These are phyloP conservation scores for Tauraco hartlaubi DNA, from an alignment of 2,797 vertebrate genomes.

Conservation along the genomic window DNA sequence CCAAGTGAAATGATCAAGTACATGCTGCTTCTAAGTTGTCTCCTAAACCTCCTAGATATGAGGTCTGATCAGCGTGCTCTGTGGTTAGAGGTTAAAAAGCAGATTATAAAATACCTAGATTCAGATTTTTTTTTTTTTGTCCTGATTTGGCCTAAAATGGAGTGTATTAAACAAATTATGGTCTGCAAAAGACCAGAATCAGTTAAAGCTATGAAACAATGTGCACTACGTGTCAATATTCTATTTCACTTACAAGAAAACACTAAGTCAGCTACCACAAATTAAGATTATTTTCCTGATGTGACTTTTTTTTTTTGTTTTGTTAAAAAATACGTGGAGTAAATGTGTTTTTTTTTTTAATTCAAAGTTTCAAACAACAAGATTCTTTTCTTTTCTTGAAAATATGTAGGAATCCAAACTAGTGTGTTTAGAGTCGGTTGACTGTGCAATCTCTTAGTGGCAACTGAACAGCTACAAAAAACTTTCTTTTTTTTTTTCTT, in stretches of 20 bases:
- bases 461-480: constrained; percentile 98
- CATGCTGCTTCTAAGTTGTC: constrained; percentile 87
- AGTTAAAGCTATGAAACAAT: constrained; percentile 92
- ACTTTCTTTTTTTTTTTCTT: constrained; percentile 83
- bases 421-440: constrained; percentile 98
- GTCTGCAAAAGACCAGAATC: constrained; percentile 88
- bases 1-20: constrained; percentile 78
- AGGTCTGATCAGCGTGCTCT: constrained; percentile 92
- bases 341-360: constrained; percentile 86
- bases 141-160: constrained; percentile 98
- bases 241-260: constrained; percentile 90
- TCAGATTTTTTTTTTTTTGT: constrained; percentile 89
- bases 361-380: constrained; percentile 90
- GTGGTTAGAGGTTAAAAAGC: constrained; percentile 94
- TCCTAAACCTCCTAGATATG: constrained; percentile 87
- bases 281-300: constrained; percentile 89
- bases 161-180: constrained; percentile 92
- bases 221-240: constrained; percentile 90
- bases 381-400: constrained; percentile 89
- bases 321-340: constrained; percentile 89
- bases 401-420: constrained; percentile 91
- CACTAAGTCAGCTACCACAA: constrained; percentile 95
- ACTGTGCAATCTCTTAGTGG: constrained; percentile 99
- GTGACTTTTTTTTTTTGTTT: constrained; percentile 88
- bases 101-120: constrained; percentile 93